phyloP scores from a whole-genome alignment of 2,113 vertebrate genomes.

The Synodontis membranacea region DNA sequence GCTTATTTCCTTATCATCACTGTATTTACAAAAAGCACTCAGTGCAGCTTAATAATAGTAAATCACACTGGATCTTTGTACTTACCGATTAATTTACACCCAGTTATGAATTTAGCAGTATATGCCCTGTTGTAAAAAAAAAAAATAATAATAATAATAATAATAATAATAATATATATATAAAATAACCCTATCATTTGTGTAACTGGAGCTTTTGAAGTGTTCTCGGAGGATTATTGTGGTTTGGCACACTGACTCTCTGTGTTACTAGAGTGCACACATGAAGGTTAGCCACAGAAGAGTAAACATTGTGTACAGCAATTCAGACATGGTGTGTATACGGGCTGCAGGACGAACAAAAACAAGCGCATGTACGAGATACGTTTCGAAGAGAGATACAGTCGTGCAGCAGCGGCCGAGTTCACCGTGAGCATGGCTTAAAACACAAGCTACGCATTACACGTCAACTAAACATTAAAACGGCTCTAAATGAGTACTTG shows the following conservation, averaged over 20 bases:
- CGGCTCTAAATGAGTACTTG: background rate
- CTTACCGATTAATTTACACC: no score
- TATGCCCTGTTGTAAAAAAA: background rate
- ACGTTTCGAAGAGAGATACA: background rate
- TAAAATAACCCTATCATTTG: background rate
- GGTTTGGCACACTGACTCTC: background rate
- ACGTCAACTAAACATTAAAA: background rate
- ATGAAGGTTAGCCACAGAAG: background rate
- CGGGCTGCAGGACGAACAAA: background rate
- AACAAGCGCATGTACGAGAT: background rate
- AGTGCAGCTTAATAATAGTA: background rate
- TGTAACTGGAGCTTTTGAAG: background rate
- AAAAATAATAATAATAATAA: no score
- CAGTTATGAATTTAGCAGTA: background rate
- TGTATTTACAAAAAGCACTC: background rate
- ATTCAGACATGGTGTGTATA: background rate
- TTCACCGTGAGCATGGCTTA: background rate
- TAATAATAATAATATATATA: no score
- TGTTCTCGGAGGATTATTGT: background rate
- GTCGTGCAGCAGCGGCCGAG: background rate
- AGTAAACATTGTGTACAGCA: background rate
- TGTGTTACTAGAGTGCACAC: background rate
- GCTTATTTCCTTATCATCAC: background rate
- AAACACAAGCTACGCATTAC: background rate
- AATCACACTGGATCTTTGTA: background rate